Percentiles rank a stretch among this genome's conserved stretches.
Evolutionary conservation across 2,113 vertebrate species (phyloP).

Genomic region (Daubentonia madagascariensis): DNA sequence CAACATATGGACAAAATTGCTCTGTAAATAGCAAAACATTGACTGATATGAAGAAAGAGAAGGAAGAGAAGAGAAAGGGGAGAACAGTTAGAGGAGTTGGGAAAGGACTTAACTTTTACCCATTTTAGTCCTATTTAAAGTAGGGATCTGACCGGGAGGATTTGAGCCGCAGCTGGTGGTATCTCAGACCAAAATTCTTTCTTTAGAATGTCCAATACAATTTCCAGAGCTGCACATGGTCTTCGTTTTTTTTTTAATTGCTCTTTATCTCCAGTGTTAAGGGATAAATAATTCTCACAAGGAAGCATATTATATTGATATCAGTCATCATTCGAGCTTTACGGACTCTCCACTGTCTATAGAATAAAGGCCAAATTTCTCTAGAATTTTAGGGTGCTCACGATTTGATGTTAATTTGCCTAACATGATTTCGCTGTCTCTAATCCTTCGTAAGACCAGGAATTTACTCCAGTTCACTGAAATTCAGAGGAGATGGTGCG

Average conservation of each 20-base stretch:
- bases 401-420: neutral
- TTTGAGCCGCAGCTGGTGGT: fast-evolving
- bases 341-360: neutral
- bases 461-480: neutral
- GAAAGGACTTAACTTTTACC: neutral
- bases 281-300: neutral
- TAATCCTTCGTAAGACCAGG: neutral
- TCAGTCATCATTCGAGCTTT: neutral
- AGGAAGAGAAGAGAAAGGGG: neutral
- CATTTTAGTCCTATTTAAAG: neutral
- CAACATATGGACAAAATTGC: neutral
- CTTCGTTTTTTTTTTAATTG: neutral
- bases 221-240: neutral
- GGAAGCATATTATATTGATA: neutral
- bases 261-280: neutral
- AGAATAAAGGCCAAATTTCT: neutral
- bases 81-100: neutral
- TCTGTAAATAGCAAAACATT: neutral
- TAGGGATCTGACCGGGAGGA: neutral
- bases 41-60: neutral
- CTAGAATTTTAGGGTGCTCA: neutral
- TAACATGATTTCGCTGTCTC: neutral
- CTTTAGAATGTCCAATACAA: neutral
- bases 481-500: neutral
- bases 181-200: neutral